Evolutionary conservation across 2,888 invertebrate genomes (phyloP), one percentile per base, ranked within the genome.

Genomic region (Dynastes hyllus): DNA sequence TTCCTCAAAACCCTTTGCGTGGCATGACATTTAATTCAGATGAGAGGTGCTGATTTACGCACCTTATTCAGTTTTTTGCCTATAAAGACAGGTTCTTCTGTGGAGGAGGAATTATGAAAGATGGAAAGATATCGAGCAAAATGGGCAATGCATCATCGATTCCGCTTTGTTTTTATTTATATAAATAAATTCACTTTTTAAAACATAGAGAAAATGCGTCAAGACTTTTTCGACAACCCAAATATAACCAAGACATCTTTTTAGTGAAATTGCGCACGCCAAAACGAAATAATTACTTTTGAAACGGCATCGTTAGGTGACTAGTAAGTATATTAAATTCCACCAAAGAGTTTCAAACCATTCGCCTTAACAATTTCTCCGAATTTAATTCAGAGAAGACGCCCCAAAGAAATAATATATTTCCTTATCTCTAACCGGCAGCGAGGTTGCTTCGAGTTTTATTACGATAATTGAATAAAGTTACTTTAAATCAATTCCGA

Each of bases 401-500:
- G n/a, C n/a, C 22, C 61, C 27, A 22, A 27, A 27, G 8, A 61
- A 61, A 16, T 16, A 53, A 27, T 61, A 61, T 61, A 29, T 61
- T 22, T 61, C 61, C 61, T 61, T 61, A 61, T 61, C 61, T 61
- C 61, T 27, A 3, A 29, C 61, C 11, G 27, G 61, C 61, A 61
- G 61, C 61, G 27, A 61, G 22, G 8, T 61, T 22, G 22, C 61
- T 29, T 13, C 61, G 61, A 61, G 61, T 27, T 61, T 61, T 61
- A 61, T 61, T 61, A 61, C 13, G 37, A 67, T 22, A 45, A 67
- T 67, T 67, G 66, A 37, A 67, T 45, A 67, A 67, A 45, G 40
- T 67, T 67, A 45, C 40, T 67, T 67, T 67, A 40, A 67, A 67
- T 40, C 66, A 67, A 67, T 67, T 67, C 16, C 45, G 45, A n/a